phyloP scores from a whole-genome alignment of 2,113 vertebrate genomes.

The Nesogale talazaci region DNA sequence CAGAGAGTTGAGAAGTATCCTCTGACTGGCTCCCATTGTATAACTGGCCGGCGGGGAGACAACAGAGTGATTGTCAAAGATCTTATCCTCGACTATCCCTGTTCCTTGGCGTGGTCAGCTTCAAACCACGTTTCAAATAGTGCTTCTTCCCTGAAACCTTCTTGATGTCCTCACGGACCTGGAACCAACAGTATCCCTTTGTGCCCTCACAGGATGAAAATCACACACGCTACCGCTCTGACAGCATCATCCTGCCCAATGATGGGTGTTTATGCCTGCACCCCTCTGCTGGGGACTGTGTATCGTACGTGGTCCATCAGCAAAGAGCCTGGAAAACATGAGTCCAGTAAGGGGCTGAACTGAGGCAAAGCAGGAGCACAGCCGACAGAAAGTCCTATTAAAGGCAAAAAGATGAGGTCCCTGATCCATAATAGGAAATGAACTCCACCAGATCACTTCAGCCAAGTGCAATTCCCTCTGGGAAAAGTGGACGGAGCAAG shows the following conservation, averaged over 20 bases:
- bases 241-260: not conserved
- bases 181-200: not conserved
- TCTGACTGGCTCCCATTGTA: not conserved
- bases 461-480: not conserved
- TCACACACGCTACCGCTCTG: not conserved
- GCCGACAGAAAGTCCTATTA: slow-evolving; percentile 37
- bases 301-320: not conserved
- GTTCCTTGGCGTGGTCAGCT: not conserved
- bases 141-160: slow-evolving; percentile 13
- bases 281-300: not conserved
- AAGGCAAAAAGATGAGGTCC: too few species aligned
- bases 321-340: slow-evolving; percentile 25
- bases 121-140: slow-evolving; percentile 44
- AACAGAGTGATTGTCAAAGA: not conserved
- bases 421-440: too few species aligned
- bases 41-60: not conserved
- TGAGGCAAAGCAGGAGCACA: slow-evolving; percentile 61
- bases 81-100: not conserved
- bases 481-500: not conserved
- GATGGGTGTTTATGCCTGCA: not conserved
- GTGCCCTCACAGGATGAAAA: not conserved
- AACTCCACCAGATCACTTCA: not conserved
- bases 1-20: not conserved
- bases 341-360: not conserved
- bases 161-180: not conserved